Evolutionary conservation across 2,888 invertebrate species (phyloP), one percentile per base, ranked within the genome.

Genomic region (Macrosiphum euphorbiae): DNA sequence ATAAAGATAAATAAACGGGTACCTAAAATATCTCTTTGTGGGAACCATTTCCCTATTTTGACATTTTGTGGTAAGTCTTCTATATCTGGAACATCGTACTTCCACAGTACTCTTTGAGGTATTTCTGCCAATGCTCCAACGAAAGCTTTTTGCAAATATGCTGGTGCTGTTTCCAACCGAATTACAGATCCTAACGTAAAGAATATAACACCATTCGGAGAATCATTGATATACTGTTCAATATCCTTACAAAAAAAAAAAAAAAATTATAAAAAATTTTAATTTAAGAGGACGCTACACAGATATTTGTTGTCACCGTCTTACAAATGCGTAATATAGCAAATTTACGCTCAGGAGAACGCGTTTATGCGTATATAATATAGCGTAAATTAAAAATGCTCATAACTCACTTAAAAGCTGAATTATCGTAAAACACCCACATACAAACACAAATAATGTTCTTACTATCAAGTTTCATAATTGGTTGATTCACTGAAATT

Each of bases 121-220:
- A 94, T 61, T 94, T 94, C 94, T 24, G 91, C 50, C n/a, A 94
- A 92, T n/a, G 94, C 93, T 87, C 94, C 91, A 5, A 93, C 90
- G 8, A 94, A 94, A 3, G 92, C 92, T 55, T 84, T 93, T 16
- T 94, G 91, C 7, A 94, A 90, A 26, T 86, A 61, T 4, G 55
- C 88, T n/a, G 94, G 94, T 28, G 94, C 47, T 1, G 94, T 94
- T n/a, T 94, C 87, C 55, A 94, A 91, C 50, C 44, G 91, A 3
- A 94, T 88, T 28, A 94, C 94, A 85, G 94, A 94, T 10, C 94
- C 94, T n/a, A 94, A 88, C 3, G 94, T 94, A 67, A 94, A 94
- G 67, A 90, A 94, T 78, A 94, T 94, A 10, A 92, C 93, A 11
- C 94, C 94, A 20, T 94, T 35, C 26, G 86, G 67, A 4, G 94